Percentiles rank a stretch among this genome's conserved stretches.
These are phyloP conservation scores for Oceanodroma leucorhoa DNA, from an alignment of 2,797 vertebrate species.

Conservation along the genomic window DNA sequence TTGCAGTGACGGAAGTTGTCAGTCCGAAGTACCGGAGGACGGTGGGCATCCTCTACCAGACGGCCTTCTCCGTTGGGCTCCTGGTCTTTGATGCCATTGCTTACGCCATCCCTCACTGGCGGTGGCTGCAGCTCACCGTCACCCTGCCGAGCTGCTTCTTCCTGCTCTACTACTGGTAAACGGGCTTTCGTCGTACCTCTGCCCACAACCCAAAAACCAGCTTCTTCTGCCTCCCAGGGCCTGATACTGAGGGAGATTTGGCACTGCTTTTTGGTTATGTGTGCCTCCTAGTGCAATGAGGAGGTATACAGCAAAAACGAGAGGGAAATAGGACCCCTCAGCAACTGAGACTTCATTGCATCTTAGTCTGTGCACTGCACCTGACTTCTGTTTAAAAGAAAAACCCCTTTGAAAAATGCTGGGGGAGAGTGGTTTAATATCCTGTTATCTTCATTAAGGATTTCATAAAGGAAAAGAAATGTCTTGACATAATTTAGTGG, in stretches of 20 bases:
- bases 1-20: slow-evolving; percentile 80
- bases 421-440: no score
- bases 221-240: not conserved
- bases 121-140: slow-evolving; percentile 80
- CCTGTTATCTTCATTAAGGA: not conserved
- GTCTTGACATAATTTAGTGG: not conserved
- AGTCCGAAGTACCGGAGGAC: slow-evolving; percentile 75
- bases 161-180: slow-evolving; percentile 81
- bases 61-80: slow-evolving; percentile 77
- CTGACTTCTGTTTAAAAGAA: not conserved
- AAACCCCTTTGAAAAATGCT: not conserved
- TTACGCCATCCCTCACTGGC: slow-evolving; percentile 79
- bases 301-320: not conserved
- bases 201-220: fast-evolving
- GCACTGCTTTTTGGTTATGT: fast-evolving
- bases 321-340: not conserved
- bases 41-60: slow-evolving; percentile 79
- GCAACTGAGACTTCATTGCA: not conserved
- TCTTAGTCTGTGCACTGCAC: not conserved
- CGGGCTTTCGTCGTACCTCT: fast-evolving
- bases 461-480: not conserved
- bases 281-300: not conserved
- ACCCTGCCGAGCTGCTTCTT: slow-evolving; percentile 81
- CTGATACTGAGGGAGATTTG: not conserved
- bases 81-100: slow-evolving; percentile 76